Conservation (phyloP, 2,797 vertebrate genomes). For the Gila robusta region DNA sequence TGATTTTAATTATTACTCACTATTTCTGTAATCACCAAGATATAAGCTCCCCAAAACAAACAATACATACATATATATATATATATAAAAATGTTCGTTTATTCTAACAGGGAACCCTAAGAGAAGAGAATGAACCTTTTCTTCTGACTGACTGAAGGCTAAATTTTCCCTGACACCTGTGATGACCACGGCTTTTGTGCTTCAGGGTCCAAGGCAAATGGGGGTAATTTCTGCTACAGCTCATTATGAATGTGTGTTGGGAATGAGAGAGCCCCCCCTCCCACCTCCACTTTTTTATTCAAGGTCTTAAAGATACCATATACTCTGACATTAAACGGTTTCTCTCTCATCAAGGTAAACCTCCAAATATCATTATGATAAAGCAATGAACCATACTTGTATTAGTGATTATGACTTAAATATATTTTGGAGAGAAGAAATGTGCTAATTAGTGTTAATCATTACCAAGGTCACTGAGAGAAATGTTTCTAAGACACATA, state of each 20-base stretch:
- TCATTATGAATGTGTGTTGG: slow-evolving; percentile 35
- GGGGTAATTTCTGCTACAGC: slow-evolving; percentile 67
- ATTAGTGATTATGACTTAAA: neutral
- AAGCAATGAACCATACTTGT: neutral
- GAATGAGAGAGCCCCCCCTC: neutral
- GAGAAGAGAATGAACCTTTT: slow-evolving; percentile 4
- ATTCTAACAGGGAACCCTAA: neutral
- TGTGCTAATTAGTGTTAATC: neutral
- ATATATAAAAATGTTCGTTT: neutral
- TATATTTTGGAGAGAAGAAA: neutral
- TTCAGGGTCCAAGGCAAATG: slow-evolving; percentile 73
- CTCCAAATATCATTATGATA: neutral
- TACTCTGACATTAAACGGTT: neutral
- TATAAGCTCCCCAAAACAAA: neutral
- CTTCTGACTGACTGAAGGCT: slow-evolving; percentile 20
- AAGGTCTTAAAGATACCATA: slow-evolving; percentile 15
- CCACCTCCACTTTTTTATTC: neutral
- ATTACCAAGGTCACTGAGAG: neutral
- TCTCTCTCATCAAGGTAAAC: neutral
- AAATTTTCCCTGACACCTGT: slow-evolving; percentile 69
- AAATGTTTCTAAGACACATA: neutral
- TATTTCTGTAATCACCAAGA: neutral
- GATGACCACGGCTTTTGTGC: slow-evolving; percentile 73
- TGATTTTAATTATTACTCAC: neutral
- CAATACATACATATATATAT: too few species aligned